A percentile compares a stretch with the other conserved stretches of the same genome.
phyloP scores from a whole-genome alignment of 2,113 vertebrate species.

The Alligator sinensis region DNA sequence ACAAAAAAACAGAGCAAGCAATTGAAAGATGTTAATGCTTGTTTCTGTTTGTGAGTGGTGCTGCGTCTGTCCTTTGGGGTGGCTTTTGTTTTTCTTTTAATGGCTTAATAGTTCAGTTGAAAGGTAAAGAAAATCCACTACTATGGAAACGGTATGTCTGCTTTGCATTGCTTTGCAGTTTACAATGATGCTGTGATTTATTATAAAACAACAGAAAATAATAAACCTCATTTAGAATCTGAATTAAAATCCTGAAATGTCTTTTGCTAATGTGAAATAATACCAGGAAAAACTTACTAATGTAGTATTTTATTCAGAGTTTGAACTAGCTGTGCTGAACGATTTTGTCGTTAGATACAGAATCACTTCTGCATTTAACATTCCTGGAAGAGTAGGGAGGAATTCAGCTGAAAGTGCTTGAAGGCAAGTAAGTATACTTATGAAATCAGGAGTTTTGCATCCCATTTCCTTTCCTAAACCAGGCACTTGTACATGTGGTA shows the following conservation, averaged over 20 bases:
- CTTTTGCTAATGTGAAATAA: not conserved
- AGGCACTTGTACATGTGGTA: not conserved
- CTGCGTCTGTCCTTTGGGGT: not conserved
- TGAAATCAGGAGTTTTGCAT: not conserved
- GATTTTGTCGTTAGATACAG: not conserved
- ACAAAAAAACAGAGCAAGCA: not conserved
- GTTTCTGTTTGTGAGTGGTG: not conserved
- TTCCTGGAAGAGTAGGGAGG: no score
- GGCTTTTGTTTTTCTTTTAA: not conserved
- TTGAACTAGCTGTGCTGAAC: not conserved
- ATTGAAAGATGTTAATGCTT: not conserved
- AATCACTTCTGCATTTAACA: accelerated
- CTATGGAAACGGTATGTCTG: not conserved
- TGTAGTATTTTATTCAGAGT: not conserved
- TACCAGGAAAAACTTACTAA: not conserved
- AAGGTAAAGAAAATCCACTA: not conserved
- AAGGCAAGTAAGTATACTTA: not conserved
- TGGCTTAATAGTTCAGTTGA: not conserved
- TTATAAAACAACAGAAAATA: not conserved
- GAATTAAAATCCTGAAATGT: not conserved
- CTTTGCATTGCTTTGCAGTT: not conserved
- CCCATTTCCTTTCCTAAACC: not conserved
- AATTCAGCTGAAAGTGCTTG: not conserved
- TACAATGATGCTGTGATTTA: not conserved
- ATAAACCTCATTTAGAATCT: not conserved